Percentiles rank a stretch among this genome's conserved stretches.
These are phyloP conservation scores for Mus caroli DNA, from an alignment of 2,797 vertebrate genomes.

Conservation along the genomic window DNA sequence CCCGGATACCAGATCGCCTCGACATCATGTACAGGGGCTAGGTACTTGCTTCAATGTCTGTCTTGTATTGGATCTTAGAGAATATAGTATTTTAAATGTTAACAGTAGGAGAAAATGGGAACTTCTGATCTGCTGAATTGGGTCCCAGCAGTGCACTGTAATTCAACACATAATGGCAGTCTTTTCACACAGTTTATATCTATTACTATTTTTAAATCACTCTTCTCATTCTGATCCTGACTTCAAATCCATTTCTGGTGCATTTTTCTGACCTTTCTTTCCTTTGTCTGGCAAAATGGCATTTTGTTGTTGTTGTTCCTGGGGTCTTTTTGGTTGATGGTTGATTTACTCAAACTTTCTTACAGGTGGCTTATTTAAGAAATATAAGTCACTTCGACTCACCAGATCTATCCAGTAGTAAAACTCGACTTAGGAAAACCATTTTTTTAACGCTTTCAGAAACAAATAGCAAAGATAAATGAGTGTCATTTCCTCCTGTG, in stretches of 20 bases:
- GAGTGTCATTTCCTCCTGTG: neutral
- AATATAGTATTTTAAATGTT: slow-evolving; percentile 41
- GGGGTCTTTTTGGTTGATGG: neutral
- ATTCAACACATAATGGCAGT: neutral
- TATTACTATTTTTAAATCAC: slow-evolving; percentile 58
- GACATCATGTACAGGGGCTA: neutral
- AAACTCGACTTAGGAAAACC: slow-evolving; percentile 40
- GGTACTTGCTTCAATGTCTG: neutral
- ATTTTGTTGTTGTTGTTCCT: neutral
- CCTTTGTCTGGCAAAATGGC: slow-evolving; percentile 49
- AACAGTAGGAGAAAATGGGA: neutral
- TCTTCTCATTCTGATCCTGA: slow-evolving; percentile 25
- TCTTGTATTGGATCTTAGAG: slow-evolving; percentile 13
- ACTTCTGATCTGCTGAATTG: slow-evolving; percentile 36
- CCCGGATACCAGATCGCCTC: neutral
- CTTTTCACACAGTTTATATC: slow-evolving; percentile 31
- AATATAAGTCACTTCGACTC: slow-evolving; percentile 14
- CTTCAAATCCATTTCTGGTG: slow-evolving; percentile 48
- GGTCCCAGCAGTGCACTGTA: neutral
- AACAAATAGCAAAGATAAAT: slow-evolving; percentile 11
- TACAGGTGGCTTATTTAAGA: slow-evolving; percentile 10
- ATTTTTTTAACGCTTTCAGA: neutral
- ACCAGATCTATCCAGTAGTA: neutral
- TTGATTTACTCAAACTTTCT: slow-evolving; percentile 65
- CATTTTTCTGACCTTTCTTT: slow-evolving; percentile 57